These are phyloP conservation scores for Clytia hemisphaerica DNA, from an alignment of 30 jellyfish, hydroid and myxozoan genomes.

Conservation along the genomic window DNA sequence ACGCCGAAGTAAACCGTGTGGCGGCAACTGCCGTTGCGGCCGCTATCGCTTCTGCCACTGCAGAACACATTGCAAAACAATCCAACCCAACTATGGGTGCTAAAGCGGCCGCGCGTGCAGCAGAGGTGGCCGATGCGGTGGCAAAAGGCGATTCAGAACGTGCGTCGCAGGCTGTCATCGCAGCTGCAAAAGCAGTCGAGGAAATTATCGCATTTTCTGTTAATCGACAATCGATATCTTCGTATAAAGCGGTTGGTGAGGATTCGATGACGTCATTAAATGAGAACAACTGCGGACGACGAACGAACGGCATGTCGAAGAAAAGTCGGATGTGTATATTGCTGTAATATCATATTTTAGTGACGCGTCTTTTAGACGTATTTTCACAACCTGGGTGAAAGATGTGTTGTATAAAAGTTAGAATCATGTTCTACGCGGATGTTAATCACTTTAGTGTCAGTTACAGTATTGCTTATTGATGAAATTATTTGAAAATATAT, in stretches of 20 bases:
- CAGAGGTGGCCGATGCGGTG: slow-evolving; percentile 94
- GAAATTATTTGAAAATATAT: no score
- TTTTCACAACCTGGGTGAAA: no score
- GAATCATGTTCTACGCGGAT: no score
- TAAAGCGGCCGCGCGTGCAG: slow-evolving; percentile 98
- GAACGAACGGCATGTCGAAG: no score
- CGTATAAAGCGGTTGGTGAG: background rate
- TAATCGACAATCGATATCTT: slow-evolving; percentile 42
- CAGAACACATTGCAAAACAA: slow-evolving; percentile 93
- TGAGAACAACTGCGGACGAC: no score
- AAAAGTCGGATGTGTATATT: no score
- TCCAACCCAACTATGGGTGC: slow-evolving; percentile 98
- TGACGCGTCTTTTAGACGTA: no score
- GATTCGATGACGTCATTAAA: no score
- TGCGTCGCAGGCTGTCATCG: slow-evolving; percentile 93
- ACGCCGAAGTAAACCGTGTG: slow-evolving; percentile 56
- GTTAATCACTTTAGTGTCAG: no score
- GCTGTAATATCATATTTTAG: no score
- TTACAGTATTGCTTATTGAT: no score
- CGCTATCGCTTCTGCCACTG: slow-evolving; percentile 96
- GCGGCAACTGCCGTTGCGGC: slow-evolving; percentile 96
- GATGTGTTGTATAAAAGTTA: no score
- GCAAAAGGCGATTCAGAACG: slow-evolving; percentile 96
- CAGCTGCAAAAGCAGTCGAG: slow-evolving; percentile 91
- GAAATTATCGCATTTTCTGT: slow-evolving; percentile 78